Percentiles rank a stretch among this genome's conserved stretches.
Evolutionary conservation across 2,113 vertebrate species (phyloP).

Genomic region (Nematolebias whitei): DNA sequence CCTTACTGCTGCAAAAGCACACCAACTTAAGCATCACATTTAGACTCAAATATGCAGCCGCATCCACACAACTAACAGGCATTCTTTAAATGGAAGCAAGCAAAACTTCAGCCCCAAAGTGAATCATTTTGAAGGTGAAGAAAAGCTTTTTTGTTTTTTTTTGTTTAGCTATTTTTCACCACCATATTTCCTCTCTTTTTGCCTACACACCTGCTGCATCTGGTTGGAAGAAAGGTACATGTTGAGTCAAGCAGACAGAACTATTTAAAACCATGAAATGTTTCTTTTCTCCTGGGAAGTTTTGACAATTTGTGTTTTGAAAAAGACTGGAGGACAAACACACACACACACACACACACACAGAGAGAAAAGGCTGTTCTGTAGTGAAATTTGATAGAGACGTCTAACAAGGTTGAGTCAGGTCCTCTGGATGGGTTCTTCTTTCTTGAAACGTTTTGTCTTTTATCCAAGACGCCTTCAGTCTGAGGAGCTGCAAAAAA

Average conservation of each 20-base stretch:
- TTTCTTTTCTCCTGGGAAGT: slow-evolving; percentile 35
- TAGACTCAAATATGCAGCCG: slow-evolving; percentile 11
- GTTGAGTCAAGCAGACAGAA: slow-evolving; percentile 8
- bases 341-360: no score
- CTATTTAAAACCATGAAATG: slow-evolving; percentile 41
- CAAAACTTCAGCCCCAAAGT: neutral
- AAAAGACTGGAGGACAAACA: slow-evolving; percentile 1
- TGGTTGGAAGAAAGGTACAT: slow-evolving; percentile 22
- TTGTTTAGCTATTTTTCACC: neutral
- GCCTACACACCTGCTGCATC: slow-evolving; percentile 1
- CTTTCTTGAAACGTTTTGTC: neutral
- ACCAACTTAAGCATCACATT: slow-evolving; percentile 21
- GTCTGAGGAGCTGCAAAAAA: no score
- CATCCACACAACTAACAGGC: neutral
- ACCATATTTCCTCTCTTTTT: neutral
- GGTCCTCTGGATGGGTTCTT: no score
- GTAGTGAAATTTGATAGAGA: no score
- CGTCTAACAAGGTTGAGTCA: no score
- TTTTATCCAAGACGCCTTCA: no score
- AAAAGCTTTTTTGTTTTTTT: neutral
- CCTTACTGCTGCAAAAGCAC: slow-evolving; percentile 15
- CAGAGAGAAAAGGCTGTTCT: neutral
- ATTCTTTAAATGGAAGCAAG: neutral
- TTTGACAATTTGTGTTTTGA: slow-evolving; percentile 50
- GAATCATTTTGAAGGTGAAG: neutral